Conservation (phyloP, 2,888 invertebrate genomes). For the Thecophora atra region DNA sequence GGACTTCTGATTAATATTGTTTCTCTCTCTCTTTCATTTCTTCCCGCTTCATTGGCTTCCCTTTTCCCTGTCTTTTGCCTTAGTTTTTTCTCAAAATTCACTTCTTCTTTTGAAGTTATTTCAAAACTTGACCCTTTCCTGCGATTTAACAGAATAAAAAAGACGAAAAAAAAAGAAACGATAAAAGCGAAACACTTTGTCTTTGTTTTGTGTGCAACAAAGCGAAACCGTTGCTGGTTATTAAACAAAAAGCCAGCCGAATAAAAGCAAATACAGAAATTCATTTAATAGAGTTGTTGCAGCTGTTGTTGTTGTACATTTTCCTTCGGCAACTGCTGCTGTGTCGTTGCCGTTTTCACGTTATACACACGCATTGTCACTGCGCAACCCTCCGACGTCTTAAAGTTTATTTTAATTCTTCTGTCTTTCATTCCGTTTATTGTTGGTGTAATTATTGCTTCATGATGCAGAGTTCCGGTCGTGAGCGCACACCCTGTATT, state of each 20-base stretch:
- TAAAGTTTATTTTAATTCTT: constrained; percentile 14
- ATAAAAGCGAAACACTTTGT: constrained; percentile 11
- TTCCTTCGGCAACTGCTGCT: not conserved
- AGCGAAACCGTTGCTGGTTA: constrained; percentile 58
- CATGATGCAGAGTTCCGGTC: constrained; percentile 56
- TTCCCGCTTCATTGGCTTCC: too few species aligned
- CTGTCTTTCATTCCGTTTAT: constrained; percentile 10
- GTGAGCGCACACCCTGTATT: constrained; percentile 44
- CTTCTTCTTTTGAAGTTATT: not conserved
- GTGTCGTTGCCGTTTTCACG: not conserved
- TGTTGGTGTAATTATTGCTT: constrained; percentile 14
- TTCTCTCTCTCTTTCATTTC: not conserved
- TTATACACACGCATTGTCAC: constrained; percentile 11
- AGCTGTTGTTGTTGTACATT: constrained; percentile 7
- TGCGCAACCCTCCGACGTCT: constrained; percentile 25
- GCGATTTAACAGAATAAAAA: not conserved
- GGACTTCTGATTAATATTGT: too few species aligned
- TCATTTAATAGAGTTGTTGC: constrained; percentile 36
- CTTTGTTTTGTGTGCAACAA: constrained; percentile 48
- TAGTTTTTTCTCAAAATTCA: too few species aligned
- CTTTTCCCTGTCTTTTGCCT: too few species aligned
- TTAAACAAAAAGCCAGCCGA: constrained; percentile 50
- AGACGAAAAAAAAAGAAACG: not conserved
- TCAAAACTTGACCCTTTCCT: not conserved
- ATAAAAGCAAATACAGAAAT: constrained; percentile 25